A percentile compares a stretch with the other conserved stretches of the same genome.
phyloP scores from a whole-genome alignment of 2,888 invertebrate genomes.

The Melieria crassipennis region DNA sequence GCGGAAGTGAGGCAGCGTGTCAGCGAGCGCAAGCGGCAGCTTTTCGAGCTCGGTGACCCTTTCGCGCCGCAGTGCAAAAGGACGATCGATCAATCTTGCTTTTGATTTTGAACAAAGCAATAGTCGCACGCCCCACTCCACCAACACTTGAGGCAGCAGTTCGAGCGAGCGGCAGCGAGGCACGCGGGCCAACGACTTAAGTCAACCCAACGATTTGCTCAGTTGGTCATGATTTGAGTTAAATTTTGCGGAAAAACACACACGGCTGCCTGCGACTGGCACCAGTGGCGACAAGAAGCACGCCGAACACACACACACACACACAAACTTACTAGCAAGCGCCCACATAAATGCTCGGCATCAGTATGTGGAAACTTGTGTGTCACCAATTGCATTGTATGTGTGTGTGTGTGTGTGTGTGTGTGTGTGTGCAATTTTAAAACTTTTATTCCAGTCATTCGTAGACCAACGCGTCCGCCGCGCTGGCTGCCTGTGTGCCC shows the following conservation, averaged over 20 bases:
- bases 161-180: neutral
- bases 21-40: too few species aligned
- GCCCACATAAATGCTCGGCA: neutral
- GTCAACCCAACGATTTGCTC: slow-evolving; percentile 17
- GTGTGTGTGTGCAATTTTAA: neutral
- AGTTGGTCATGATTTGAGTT: slow-evolving; percentile 50
- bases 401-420: too few species aligned
- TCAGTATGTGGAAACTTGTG: too few species aligned
- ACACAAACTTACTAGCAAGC: neutral
- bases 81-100: slow-evolving; percentile 24
- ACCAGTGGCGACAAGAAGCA: too few species aligned
- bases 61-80: too few species aligned
- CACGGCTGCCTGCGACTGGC: slow-evolving; percentile 1
- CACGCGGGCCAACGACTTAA: neutral
- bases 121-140: slow-evolving; percentile 20
- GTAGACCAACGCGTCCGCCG: neutral
- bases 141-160: too few species aligned
- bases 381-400: too few species aligned
- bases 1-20: neutral
- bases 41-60: too few species aligned
- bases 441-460: slow-evolving; percentile 14
- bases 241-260: slow-evolving; percentile 61
- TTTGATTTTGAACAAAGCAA: slow-evolving; percentile 25
- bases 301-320: neutral
- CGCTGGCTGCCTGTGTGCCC: slow-evolving; percentile 1